phyloP scores from a whole-genome alignment of 1,140 invertebrate species.

The Lerema accius region DNA sequence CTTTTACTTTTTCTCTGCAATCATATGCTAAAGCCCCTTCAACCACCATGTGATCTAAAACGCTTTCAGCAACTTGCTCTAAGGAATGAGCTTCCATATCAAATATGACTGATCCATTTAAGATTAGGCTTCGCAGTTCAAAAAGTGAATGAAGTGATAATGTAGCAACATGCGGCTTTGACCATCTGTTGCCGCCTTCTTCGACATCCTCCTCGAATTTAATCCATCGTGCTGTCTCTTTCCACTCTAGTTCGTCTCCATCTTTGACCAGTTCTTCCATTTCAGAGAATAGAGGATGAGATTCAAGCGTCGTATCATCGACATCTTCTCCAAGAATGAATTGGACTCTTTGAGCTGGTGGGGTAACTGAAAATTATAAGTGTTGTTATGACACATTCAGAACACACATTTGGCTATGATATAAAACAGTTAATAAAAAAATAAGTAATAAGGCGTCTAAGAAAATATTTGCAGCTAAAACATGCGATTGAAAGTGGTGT shows the following conservation, averaged over 20 bases:
- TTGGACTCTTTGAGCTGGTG: slow-evolving; percentile 95
- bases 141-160: slow-evolving; percentile 95
- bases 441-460: slow-evolving; percentile 14
- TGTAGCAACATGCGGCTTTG: slow-evolving; percentile 96
- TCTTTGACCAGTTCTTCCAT: slow-evolving; percentile 96
- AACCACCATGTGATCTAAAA: slow-evolving; percentile 96
- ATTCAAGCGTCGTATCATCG: slow-evolving; percentile 92
- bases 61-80: slow-evolving; percentile 94
- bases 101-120: slow-evolving; percentile 95
- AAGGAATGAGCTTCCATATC: slow-evolving; percentile 94
- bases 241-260: slow-evolving; percentile 96
- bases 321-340: slow-evolving; percentile 97
- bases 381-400: slow-evolving; percentile 1
- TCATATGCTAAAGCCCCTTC: slow-evolving; percentile 89
- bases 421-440: slow-evolving; percentile 8
- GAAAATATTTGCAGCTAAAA: slow-evolving; percentile 18
- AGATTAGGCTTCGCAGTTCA: slow-evolving; percentile 92
- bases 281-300: slow-evolving; percentile 96
- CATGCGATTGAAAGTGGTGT: slow-evolving; percentile 24
- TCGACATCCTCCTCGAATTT: slow-evolving; percentile 98
- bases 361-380: slow-evolving; percentile 87
- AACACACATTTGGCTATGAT: neutral
- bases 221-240: slow-evolving; percentile 98
- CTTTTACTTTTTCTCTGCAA: slow-evolving; percentile 91
- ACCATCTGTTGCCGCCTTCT: slow-evolving; percentile 97